Evolutionary conservation across 2,888 invertebrate species (phyloP).

Genomic region (Agrotis segetum): DNA sequence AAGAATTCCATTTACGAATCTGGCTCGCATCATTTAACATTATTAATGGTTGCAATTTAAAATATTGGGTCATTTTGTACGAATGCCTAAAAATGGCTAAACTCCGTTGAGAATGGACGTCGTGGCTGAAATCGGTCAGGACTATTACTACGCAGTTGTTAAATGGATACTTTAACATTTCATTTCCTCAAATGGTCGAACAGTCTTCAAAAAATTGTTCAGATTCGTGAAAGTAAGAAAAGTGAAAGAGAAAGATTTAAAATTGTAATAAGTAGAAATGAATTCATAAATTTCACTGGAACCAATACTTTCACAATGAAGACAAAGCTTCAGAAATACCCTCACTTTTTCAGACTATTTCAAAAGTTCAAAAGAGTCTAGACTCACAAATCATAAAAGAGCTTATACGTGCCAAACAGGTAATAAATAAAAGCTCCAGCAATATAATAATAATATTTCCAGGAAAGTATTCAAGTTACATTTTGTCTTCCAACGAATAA

Average conservation of each 20-base stretch:
- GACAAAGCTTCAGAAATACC: constrained; percentile 17
- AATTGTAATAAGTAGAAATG: background rate
- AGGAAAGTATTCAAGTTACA: background rate
- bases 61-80: background rate
- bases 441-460: constrained; percentile 44
- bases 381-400: constrained; percentile 51
- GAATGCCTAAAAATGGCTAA: too few relatives aligned
- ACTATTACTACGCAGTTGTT: too few relatives aligned
- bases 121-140: too few relatives aligned
- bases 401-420: constrained; percentile 47
- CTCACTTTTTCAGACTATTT: constrained; percentile 5
- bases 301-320: constrained; percentile 15
- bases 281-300: constrained; percentile 1
- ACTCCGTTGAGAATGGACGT: too few relatives aligned
- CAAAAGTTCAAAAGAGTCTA: constrained; percentile 40
- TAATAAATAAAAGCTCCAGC: constrained; percentile 49
- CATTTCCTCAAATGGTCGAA: constrained; percentile 1
- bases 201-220: background rate
- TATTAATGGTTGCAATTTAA: background rate
- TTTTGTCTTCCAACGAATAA: constrained; percentile 27
- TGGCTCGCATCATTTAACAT: background rate
- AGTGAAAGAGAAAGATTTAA: background rate
- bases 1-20: background rate
- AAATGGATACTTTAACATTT: background rate
- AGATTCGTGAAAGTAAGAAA: background rate